Evolutionary conservation across 2,113 vertebrate species (phyloP), one percentile per base, ranked within the genome.

Genomic region (Perccottus glenii): DNA sequence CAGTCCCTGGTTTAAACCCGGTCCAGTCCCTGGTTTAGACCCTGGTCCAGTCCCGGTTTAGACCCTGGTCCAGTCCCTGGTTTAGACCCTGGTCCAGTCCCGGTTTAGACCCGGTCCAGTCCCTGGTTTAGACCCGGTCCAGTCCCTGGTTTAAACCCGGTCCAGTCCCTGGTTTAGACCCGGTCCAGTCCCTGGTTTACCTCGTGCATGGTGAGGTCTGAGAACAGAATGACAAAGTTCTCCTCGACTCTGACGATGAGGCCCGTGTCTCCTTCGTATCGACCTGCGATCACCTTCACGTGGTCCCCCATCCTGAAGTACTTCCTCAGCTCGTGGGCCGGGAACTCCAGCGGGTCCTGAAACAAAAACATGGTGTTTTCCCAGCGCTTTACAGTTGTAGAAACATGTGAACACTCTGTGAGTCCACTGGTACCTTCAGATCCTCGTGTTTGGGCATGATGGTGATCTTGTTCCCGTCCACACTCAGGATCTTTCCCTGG

Each of bases 301-400:
- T 99, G 97, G 85, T 99, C 97, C 0, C 97, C 96, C 96, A 98
- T 98, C 7, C 94, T 88, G 89, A 99, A 99, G n/a, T 98, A 99
- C 0, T 99, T 99, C 4, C 92, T 86, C 71, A 99, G 71, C 81
- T 98, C 96, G 45, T 97, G 95, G 2, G 96, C 96, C 0, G 97
- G 97, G 83, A 99, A 99, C 88, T 99, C 96, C 69, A 99, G 57
- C 70, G 98, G 96, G 45, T 99, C 97, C 96, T 98, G 56, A 5
- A 33, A 0, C 4, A 5, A 40, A 10, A 11, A 11, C 7, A 43
- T 8, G 10, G 10, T 27, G 19, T 27, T 27, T 27, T 27, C 19
- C 19, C 19, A 3, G 19, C 19, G 19, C 19, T 1, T 27, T 27
- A 27, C 19, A 27, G 19, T 27, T n/a, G n/a, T n/a, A n/a, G 19